phyloP scores from a whole-genome alignment of 2,113 vertebrate species.

The Varanus salvator region DNA sequence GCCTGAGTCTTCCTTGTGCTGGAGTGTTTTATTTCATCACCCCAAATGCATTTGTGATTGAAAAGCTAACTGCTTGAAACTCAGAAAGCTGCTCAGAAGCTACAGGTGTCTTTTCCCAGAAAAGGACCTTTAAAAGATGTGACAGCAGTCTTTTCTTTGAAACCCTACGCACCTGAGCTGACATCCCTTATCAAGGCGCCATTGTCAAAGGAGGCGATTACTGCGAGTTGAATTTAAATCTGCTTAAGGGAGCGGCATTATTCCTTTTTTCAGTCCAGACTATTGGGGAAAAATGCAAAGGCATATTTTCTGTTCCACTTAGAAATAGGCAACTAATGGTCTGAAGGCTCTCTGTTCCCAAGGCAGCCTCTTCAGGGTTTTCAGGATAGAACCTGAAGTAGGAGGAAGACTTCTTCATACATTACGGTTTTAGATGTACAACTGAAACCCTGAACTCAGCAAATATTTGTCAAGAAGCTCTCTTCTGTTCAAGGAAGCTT shows the following conservation, averaged over 20 bases:
- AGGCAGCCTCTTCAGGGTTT: too few relatives aligned
- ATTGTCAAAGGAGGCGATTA: constrained; percentile 13
- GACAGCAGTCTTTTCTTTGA: background rate
- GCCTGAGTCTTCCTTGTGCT: background rate
- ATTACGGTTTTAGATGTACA: background rate
- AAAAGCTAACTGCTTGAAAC: constrained; percentile 14
- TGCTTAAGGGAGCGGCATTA: background rate
- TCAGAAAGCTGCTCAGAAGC: background rate
- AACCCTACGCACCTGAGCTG: background rate
- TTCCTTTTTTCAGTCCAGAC: background rate
- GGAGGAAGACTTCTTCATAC: background rate
- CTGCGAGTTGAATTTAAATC: background rate
- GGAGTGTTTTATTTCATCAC: constrained; percentile 11
- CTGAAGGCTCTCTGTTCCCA: background rate
- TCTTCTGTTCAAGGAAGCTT: background rate
- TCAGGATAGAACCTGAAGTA: background rate
- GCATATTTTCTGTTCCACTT: background rate
- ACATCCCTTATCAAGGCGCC: background rate
- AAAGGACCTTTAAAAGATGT: background rate
- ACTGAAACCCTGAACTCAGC: background rate
- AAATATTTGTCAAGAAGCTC: background rate
- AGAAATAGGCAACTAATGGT: background rate
- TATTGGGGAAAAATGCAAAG: background rate
- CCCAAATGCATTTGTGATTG: constrained; percentile 28
- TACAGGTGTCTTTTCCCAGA: background rate